Percentiles rank a stretch among this genome's conserved stretches.
Conservation (phyloP, 2,797 vertebrate genomes). For the Melopsittacus undulatus region DNA sequence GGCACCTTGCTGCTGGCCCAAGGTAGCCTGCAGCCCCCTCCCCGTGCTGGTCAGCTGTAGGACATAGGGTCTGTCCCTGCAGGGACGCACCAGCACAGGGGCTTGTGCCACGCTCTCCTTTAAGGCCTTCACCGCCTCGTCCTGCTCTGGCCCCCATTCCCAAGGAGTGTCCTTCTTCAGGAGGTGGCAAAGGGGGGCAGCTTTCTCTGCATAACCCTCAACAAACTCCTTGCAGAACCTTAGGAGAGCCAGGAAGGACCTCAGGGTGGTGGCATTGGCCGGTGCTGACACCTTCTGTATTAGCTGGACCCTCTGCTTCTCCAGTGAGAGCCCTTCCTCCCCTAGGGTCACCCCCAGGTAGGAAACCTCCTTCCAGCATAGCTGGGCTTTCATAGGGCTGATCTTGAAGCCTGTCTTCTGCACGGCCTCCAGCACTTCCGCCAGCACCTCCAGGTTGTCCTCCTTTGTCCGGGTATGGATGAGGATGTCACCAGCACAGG, state of each 20-base stretch:
- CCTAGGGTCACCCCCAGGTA: conserved; percentile 48
- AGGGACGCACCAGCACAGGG: neutral
- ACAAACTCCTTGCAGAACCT: conserved; percentile 44
- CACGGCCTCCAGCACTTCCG: conserved; percentile 31
- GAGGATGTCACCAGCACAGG: conserved; percentile 37
- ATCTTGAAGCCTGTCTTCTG: conserved; percentile 50
- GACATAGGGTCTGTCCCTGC: neutral
- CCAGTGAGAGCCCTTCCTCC: conserved; percentile 32
- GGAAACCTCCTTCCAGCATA: conserved; percentile 66
- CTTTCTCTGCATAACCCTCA: conserved; percentile 44
- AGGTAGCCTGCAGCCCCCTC: conserved; percentile 2
- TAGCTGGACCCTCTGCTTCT: conserved; percentile 48
- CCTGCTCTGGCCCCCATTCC: conserved; percentile 60
- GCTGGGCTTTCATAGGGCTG: conserved; percentile 55
- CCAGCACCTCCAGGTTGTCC: conserved; percentile 54
- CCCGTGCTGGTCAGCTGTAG: neutral
- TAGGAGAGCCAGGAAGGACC: conserved; percentile 48
- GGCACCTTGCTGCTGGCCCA: conserved; percentile 1
- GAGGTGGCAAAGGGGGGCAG: conserved; percentile 39
- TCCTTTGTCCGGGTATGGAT: conserved; percentile 52
- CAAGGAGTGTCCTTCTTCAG: conserved; percentile 21
- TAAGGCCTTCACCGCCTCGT: conserved; percentile 27
- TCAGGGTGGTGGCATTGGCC: neutral
- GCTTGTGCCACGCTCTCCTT: conserved; percentile 12
- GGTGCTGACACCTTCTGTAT: conserved; percentile 42